Base-by-base conservation (phyloP, 1,140 invertebrate genomes). In the Macrobrachium rosenbergii region DNA sequence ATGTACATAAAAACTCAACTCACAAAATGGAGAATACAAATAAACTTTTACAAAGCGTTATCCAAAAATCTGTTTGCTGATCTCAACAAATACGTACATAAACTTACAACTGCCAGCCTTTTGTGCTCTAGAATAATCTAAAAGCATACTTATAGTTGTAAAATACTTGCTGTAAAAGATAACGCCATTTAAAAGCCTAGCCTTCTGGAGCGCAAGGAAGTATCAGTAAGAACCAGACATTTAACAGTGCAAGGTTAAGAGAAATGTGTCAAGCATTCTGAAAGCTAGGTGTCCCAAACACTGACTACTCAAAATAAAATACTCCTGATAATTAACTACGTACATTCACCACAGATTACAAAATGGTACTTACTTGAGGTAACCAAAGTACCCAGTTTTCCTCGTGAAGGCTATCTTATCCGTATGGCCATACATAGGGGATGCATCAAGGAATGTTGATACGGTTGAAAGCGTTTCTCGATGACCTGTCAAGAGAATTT, bases 331-430 rank as follows among this genome's bases (percentile, higher is more conserved):
- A 79, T 58, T 19, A 60, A 59, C n/a, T n/a, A 17, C n/a, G n/a
- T 58, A 58, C 8, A 19, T 59, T 23, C 5, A 79, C 21, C 23
- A 23, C 7, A 59, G 23, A 60, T 19, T 23, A 60, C 21, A 58
- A 19, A n/a, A 21, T 16, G 21, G 43, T 19, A 83, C 89, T 88
- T 43, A 89, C 89, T 88, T 89, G 19, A 89, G 82, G 73, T 86
- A 88, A 11, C 89, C 89, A 63, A 89, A 89, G 83, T 89, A 89
- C 7, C 89, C 89, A 37, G 85, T 76, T 72, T 89, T 89, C 43
- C 82, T 79, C 12, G 63, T 45, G 75, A 89, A 89, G n/a, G 89
- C 89, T 8, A 82, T 23, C 63, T 83, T 76, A 21, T 89, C 85
- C 8, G 89, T 88, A 11, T 76, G 6, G 8, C 89, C 89, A 72